These are phyloP conservation scores for Phylloscopus trochiloides DNA, from an alignment of 2,113 vertebrate species.

Conservation along the genomic window DNA sequence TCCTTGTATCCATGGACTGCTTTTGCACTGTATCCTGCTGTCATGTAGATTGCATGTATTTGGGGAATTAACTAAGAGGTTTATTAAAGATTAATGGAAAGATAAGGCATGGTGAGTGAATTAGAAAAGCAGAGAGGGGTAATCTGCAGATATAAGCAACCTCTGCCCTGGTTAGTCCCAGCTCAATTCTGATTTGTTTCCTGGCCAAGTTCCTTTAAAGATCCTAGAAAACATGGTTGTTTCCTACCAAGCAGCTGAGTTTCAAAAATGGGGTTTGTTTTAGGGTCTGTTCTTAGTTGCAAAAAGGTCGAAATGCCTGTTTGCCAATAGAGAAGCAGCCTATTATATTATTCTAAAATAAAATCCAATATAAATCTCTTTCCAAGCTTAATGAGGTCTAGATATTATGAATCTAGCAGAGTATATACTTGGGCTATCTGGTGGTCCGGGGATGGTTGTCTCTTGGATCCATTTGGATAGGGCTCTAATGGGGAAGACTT, in stretches of 20 bases:
- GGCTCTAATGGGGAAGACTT: not conserved
- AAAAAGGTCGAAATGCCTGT: not conserved
- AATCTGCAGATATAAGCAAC: conserved; percentile 58
- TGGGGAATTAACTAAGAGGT: conserved; percentile 62
- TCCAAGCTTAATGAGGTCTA: not conserved
- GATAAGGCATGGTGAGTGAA: conserved; percentile 55
- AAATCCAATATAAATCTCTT: not conserved
- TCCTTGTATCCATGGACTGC: not conserved
- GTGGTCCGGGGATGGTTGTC: not conserved
- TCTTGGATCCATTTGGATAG: not conserved
- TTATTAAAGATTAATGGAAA: conserved; percentile 70
- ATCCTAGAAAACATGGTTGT: not conserved
- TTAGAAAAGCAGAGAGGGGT: conserved; percentile 63
- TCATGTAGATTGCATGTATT: conserved; percentile 48
- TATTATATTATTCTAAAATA: not conserved
- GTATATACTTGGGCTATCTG: not conserved
- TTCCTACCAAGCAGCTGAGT: not conserved
- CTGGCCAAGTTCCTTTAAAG: not conserved
- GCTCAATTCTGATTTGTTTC: conserved; percentile 26
- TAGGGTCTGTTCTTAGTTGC: not conserved
- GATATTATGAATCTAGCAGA: not conserved
- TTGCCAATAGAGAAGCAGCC: not conserved
- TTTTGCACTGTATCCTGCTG: conserved; percentile 55
- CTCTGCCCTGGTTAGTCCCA: conserved; percentile 39
- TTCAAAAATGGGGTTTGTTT: not conserved